phyloP scores from a whole-genome alignment of 2,888 invertebrate species.

The Campoletis raptor region DNA sequence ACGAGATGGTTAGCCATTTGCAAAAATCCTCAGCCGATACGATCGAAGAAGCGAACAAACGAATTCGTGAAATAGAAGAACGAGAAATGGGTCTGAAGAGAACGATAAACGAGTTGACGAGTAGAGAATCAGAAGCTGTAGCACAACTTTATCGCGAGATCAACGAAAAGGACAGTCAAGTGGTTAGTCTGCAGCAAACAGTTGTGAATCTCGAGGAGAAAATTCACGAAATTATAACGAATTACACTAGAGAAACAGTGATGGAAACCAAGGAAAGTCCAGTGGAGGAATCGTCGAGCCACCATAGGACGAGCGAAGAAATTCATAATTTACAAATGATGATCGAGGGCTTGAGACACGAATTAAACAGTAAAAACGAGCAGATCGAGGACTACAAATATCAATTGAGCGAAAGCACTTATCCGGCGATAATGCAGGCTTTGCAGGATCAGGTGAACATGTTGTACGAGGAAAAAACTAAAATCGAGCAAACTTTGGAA shows the following conservation, averaged over 20 bases:
- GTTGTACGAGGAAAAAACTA: slow-evolving; percentile 71
- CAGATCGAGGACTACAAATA: slow-evolving; percentile 90
- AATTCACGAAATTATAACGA: slow-evolving; percentile 49
- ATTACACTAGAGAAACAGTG: slow-evolving; percentile 14
- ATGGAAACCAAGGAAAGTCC: not conserved
- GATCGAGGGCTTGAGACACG: slow-evolving; percentile 60
- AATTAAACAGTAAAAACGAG: slow-evolving; percentile 88
- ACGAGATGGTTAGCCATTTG: slow-evolving; percentile 33
- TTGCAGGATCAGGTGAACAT: slow-evolving; percentile 78
- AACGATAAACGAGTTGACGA: slow-evolving; percentile 54
- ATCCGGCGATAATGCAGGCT: slow-evolving; percentile 82
- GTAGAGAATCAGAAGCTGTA: slow-evolving; percentile 54
- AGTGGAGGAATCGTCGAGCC: slow-evolving; percentile 13
- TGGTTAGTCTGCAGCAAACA: slow-evolving; percentile 71
- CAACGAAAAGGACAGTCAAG: slow-evolving; percentile 72
- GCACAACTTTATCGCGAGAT: slow-evolving; percentile 55
- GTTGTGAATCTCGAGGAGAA: slow-evolving; percentile 68
- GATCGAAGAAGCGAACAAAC: slow-evolving; percentile 30
- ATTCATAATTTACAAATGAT: slow-evolving; percentile 40
- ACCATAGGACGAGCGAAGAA: slow-evolving; percentile 14
- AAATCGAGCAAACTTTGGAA: slow-evolving; percentile 65
- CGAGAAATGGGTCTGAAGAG: slow-evolving; percentile 54
- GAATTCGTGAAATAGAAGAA: slow-evolving; percentile 56
- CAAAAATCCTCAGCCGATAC: slow-evolving; percentile 48
- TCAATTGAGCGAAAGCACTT: slow-evolving; percentile 86